Percentiles rank a stretch among this genome's conserved stretches.
Evolutionary conservation across 2,888 invertebrate genomes (phyloP).

Genomic region (Caenorhabditis sulstoni): DNA sequence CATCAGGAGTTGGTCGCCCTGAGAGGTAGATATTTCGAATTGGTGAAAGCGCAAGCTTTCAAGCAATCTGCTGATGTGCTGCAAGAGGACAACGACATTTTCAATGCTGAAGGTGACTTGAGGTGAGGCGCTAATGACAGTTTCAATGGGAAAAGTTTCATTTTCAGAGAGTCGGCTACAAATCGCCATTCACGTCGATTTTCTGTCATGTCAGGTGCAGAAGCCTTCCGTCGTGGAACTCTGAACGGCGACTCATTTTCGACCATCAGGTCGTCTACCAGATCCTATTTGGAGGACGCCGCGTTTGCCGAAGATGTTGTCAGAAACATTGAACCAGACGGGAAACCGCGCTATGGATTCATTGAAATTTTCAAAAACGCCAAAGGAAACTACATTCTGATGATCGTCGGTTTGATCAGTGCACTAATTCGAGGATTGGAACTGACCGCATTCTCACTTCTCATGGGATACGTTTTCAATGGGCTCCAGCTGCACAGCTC

Average conservation of each 20-base stretch:
- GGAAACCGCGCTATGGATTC: slow-evolving; percentile 42
- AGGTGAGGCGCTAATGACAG: no score
- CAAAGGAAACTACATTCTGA: slow-evolving; percentile 60
- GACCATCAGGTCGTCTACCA: slow-evolving; percentile 2
- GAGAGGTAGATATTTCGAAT: slow-evolving; percentile 58
- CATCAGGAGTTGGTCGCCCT: slow-evolving; percentile 64
- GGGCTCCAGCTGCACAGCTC: slow-evolving; percentile 7
- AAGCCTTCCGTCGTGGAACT: slow-evolving; percentile 31
- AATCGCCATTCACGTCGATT: slow-evolving; percentile 11
- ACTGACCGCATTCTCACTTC: slow-evolving; percentile 82
- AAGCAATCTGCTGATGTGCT: slow-evolving; percentile 48
- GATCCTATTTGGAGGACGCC: slow-evolving; percentile 49
- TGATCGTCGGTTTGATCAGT: slow-evolving; percentile 61
- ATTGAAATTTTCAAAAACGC: slow-evolving; percentile 59
- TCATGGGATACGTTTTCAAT: slow-evolving; percentile 68
- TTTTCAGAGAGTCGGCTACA: slow-evolving; percentile 22
- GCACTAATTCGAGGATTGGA: slow-evolving; percentile 81
- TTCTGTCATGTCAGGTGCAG: slow-evolving; percentile 33
- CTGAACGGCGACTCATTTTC: slow-evolving; percentile 31
- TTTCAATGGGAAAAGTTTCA: no score
- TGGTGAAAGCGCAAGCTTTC: slow-evolving; percentile 71
- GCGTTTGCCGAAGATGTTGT: slow-evolving; percentile 52
- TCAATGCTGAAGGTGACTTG: slow-evolving; percentile 22
- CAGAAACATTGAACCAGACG: slow-evolving; percentile 50
- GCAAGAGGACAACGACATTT: slow-evolving; percentile 7